Percentiles rank a stretch among this genome's conserved stretches.
Conservation (phyloP, 2,113 vertebrate genomes). For the Xenopus tropicalis region DNA sequence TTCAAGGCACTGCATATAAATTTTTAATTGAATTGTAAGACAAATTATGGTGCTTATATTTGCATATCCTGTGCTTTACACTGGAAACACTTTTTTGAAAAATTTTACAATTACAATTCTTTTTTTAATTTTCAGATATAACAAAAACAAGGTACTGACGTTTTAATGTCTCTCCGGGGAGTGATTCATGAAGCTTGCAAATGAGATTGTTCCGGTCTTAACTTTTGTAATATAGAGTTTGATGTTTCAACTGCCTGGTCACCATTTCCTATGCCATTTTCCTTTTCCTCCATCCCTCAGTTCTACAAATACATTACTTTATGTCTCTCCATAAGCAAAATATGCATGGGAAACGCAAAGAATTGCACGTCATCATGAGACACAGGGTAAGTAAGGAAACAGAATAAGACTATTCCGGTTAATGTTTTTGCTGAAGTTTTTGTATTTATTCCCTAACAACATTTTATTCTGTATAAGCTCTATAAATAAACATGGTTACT, state of each 20-base stretch:
- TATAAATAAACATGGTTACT: too few relatives aligned
- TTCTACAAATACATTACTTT: too few relatives aligned
- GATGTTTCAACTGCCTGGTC: constrained; percentile 16
- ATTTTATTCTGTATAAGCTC: too few relatives aligned
- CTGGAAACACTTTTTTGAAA: constrained; percentile 7
- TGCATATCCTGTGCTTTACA: constrained; percentile 21
- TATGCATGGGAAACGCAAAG: too few relatives aligned
- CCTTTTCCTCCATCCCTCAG: constrained; percentile 1
- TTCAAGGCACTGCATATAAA: too few relatives aligned
- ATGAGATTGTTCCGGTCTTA: constrained; percentile 29
- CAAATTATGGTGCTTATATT: constrained; percentile 1
- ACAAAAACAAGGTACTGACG: constrained; percentile 16
- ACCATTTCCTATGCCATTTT: constrained; percentile 34
- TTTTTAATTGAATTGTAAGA: background rate
- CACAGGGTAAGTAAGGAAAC: too few relatives aligned
- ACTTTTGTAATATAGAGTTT: constrained; percentile 24
- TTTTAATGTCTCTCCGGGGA: constrained; percentile 16
- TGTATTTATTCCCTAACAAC: too few relatives aligned
- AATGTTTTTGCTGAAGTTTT: too few relatives aligned
- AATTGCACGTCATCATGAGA: too few relatives aligned
- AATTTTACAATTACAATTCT: constrained; percentile 13
- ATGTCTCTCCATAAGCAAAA: too few relatives aligned
- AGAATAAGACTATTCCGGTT: too few relatives aligned
- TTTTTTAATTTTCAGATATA: background rate
- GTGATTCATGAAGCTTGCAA: constrained; percentile 27